Evolutionary conservation across 2,797 vertebrate genomes (phyloP).

Genomic region (Acrocephalus scirpaceus): DNA sequence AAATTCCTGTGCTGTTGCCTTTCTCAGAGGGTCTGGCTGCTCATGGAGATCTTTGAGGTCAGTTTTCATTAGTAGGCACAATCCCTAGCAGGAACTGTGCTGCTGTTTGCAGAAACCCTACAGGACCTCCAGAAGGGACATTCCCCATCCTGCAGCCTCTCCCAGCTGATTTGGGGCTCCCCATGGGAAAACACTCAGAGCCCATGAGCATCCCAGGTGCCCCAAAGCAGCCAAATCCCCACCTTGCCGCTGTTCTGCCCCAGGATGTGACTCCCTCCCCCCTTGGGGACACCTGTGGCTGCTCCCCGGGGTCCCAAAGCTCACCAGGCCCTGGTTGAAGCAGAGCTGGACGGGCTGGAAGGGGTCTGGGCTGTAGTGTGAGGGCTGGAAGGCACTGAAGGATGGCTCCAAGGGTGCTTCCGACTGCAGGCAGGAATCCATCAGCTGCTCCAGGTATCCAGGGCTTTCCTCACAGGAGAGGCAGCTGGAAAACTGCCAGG

Average conservation of each 20-base stretch:
- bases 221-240: neutral
- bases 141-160: neutral
- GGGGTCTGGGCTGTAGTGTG: conserved; percentile 74
- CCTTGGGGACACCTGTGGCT: neutral
- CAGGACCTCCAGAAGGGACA: neutral
- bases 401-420: conserved; percentile 60
- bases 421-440: conserved; percentile 78
- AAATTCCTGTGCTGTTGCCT: too few species aligned
- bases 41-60: too few species aligned
- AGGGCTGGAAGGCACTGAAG: conserved; percentile 59
- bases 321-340: conserved; percentile 85
- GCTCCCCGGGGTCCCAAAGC: neutral
- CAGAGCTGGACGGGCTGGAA: conserved; percentile 80
- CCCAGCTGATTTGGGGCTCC: neutral
- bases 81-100: neutral
- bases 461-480: conserved; percentile 75
- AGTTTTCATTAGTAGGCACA: neutral
- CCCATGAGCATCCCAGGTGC: neutral
- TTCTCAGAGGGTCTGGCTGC: too few species aligned
- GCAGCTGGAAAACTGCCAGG: conserved; percentile 73
- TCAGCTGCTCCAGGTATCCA: conserved; percentile 79
- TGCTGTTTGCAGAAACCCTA: neutral
- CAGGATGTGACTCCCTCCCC: neutral
- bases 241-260: neutral
- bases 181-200: rapidly evolving